Conservation (phyloP, 1,140 invertebrate genomes). For the Daktulosphaira vitifoliae region DNA sequence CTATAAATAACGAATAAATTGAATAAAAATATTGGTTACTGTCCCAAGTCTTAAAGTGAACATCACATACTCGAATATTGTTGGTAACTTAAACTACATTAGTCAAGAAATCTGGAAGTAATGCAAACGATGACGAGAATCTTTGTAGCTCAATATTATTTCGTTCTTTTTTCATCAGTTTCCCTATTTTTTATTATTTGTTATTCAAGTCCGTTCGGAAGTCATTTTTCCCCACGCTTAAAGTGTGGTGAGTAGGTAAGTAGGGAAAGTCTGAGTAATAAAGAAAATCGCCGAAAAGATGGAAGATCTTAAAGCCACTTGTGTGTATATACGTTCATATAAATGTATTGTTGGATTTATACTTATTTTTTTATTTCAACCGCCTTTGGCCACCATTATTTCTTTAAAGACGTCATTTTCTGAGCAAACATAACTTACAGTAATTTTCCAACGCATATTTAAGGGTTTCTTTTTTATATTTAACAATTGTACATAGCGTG, state of each 20-base stretch:
- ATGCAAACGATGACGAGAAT: constrained; percentile 27
- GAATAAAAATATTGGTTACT: no score
- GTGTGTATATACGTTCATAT: not conserved
- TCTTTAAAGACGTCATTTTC: constrained; percentile 21
- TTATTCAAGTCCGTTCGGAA: constrained; percentile 25
- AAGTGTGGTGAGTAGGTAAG: not conserved
- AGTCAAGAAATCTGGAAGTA: constrained; percentile 26
- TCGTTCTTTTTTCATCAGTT: not conserved
- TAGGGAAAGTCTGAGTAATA: not conserved
- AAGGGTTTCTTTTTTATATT: no score
- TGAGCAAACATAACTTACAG: constrained; percentile 6
- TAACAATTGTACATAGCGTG: no score
- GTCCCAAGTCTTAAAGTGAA: no score
- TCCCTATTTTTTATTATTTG: constrained; percentile 28
- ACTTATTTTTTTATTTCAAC: constrained; percentile 16
- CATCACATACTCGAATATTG: no score
- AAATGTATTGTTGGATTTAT: constrained; percentile 6
- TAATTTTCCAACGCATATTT: no score
- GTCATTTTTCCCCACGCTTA: constrained; percentile 14
- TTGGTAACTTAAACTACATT: not conserved
- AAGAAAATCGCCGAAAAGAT: constrained; percentile 27
- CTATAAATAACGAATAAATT: no score
- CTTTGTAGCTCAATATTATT: constrained; percentile 27
- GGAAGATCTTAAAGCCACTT: constrained; percentile 17
- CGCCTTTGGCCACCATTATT: constrained; percentile 25